Base-by-base conservation (phyloP, 2,113 vertebrate species). In the Desmodus rotundus region DNA sequence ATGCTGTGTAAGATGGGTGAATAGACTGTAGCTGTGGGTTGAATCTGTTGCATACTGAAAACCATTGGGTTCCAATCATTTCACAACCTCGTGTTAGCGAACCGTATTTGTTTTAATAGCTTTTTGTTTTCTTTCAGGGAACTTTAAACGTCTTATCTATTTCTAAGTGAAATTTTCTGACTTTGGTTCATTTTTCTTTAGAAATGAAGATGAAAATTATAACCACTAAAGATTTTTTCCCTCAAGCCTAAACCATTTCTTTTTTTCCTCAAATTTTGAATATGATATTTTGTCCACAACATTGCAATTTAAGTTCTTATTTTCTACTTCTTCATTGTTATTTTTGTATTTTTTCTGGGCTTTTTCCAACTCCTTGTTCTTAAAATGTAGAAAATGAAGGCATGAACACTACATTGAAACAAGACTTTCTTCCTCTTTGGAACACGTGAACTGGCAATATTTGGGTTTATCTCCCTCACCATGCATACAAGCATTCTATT, bases 221-320 rank as follows among this genome's bases (percentile, higher is more conserved):
- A 36, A 92, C 31, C 31, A 54, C 65, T 17, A 41, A 56, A 87
- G 14, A 26, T 70, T 38, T 89, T 96, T 73, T 11, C 9, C 65
- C 14, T 77, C 12, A 93, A 54, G 9, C 70, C 26, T 28, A 74
- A 94, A 70, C n/a, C 36, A 56, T 90, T 93, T 74, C 43, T 92
- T 52, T 73, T 56, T 93, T 86, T 83, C 26, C 24, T 74, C 5
- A 63, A 50, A 80, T n/a, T 74, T 86, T 82, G 84, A 95, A 22
- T 41, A 33, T 16, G n/a, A 22, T 80, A 77, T 41, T 88, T 90
- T 86, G 7, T 83, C 13, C 45, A 95, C 26, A 91, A 52, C 93
- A 94, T 78, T 89, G 45, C 28, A 80, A 31, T 47, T 31, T 93
- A 84, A 72, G 12, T 87, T 92, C 26, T 95, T 87, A 54, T 93